Base-by-base conservation (phyloP, 2,797 vertebrate genomes). In the Vespertilio murinus region DNA sequence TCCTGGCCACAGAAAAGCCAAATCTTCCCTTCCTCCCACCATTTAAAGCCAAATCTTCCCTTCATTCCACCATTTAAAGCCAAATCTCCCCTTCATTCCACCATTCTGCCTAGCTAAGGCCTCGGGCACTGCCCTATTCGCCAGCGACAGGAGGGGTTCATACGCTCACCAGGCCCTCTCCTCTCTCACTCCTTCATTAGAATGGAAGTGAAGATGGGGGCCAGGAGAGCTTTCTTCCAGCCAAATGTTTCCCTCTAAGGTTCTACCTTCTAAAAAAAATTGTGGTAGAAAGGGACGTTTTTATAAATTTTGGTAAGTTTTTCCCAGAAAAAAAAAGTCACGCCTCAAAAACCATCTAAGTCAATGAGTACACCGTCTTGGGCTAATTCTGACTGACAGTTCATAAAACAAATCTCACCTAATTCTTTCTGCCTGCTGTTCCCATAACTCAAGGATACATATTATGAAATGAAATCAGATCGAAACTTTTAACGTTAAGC, bases 1-100 rank as follows among this genome's bases (percentile, higher is more conserved):
- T 85, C 59, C 86, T 94, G 95, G 86, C 93, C 91, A 38, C 30
- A 73, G 83, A 90, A 91, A 91, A 92, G 69, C 38, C 90, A 94
- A 71, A 88, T 45, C 52, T 28, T 67, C 59, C 56, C 16, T 70
- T 70, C 67, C 83, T 84, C 83, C 73, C 61, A 56, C 65, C 42
- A 77, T 70, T 30, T 83, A 70, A 93, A 80, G 47, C 49, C 49
- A 49, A 47, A 47, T 13, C 45, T 47, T 47, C 45, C 45, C 45
- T 13, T 47, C 45, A 47, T 47, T 47, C 42, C 12, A 45, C 9
- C 42, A 45, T 45, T 45, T 45, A 91, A 91, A 92, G 69, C 38
- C 90, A 94, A 71, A 88, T 45, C 52, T 28, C 61, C 59, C 56
- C 16, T 52, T 52, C 49, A 7, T 52, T 52, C 52, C 6, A 54